These are phyloP conservation scores for Amaurobius ferox DNA, from an alignment of 2,888 invertebrate genomes.

Conservation along the genomic window DNA sequence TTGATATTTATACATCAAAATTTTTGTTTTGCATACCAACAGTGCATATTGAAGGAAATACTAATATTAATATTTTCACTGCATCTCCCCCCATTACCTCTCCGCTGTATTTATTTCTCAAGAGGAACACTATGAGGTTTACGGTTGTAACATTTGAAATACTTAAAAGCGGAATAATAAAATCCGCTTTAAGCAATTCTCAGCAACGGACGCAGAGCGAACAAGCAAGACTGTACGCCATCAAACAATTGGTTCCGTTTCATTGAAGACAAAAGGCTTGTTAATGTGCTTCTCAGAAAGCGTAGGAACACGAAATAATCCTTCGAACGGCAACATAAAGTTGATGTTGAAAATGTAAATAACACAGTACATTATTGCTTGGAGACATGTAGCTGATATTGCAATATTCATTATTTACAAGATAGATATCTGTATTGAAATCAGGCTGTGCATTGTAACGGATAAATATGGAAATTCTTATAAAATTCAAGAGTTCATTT, in stretches of 20 bases:
- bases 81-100: too few species aligned
- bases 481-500: too few species aligned
- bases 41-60: too few species aligned
- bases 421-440: too few species aligned
- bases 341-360: background rate
- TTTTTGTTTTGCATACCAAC: too few species aligned
- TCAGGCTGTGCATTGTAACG: too few species aligned
- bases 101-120: too few species aligned
- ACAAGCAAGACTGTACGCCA: background rate
- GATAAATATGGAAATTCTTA: too few species aligned
- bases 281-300: constrained; percentile 25
- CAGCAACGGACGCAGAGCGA: background rate
- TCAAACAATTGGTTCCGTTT: constrained; percentile 20
- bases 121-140: background rate
- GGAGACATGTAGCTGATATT: too few species aligned
- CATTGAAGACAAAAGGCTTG: constrained; percentile 27
- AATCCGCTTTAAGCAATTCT: background rate
- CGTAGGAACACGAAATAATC: constrained; percentile 20
- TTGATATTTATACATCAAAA: too few species aligned
- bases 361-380: background rate
- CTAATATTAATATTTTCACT: too few species aligned
- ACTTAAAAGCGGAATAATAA: background rate
- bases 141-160: background rate
- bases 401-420: too few species aligned
- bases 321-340: background rate